Evolutionary conservation across 2,113 vertebrate species (phyloP).

Genomic region (Telmatochromis sp.): DNA sequence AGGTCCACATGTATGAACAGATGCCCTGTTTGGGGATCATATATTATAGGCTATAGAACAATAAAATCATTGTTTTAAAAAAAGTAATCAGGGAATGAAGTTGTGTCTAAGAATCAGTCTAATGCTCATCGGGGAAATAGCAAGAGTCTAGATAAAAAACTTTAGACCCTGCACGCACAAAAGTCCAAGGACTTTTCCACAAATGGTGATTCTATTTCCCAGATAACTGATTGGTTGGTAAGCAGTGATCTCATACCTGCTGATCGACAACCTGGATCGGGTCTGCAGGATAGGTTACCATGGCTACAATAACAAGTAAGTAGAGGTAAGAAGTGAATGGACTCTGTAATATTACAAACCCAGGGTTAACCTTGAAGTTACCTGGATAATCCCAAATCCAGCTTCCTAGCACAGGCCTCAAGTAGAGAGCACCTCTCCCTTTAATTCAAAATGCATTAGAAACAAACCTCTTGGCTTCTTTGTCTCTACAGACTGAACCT

Average conservation of each 20-base stretch:
- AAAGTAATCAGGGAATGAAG: neutral
- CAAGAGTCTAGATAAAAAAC: neutral
- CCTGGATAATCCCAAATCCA: neutral
- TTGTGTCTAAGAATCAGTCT: neutral
- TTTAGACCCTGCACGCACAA: neutral
- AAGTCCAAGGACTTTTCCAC: neutral
- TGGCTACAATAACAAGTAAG: neutral
- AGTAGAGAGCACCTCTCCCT: neutral
- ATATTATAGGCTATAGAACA: neutral
- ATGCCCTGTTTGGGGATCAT: neutral
- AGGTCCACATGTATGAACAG: neutral
- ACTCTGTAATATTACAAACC: neutral
- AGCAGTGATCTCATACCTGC: neutral
- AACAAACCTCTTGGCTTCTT: neutral
- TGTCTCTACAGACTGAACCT: neutral
- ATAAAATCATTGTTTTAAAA: neutral
- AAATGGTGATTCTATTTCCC: neutral
- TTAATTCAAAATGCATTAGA: neutral
- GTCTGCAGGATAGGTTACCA: neutral
- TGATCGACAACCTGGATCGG: neutral
- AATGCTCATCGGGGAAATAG: accelerated
- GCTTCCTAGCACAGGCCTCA: neutral
- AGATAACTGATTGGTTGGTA: neutral
- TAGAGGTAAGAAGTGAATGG: neutral
- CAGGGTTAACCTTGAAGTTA: neutral